These are phyloP conservation scores for Alouatta palliata DNA, from an alignment of 2,113 vertebrate species.

Conservation along the genomic window DNA sequence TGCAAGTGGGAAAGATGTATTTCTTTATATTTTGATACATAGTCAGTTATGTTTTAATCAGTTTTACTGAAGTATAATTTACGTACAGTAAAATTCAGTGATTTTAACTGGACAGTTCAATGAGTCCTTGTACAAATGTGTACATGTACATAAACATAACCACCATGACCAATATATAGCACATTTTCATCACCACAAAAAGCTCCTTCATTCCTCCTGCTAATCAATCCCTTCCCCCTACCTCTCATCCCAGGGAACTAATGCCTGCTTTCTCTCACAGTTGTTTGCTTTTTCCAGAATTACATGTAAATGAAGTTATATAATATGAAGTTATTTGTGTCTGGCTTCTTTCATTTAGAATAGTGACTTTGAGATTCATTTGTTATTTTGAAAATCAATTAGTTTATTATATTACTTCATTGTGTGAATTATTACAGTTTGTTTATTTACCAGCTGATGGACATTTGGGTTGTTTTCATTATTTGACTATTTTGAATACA, in stretches of 20 bases:
- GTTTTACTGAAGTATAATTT: background rate
- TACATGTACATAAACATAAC: background rate
- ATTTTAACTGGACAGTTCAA: slow-evolving; percentile 5
- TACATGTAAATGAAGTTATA: background rate
- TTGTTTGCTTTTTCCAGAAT: slow-evolving; percentile 15
- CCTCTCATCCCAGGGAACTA: background rate
- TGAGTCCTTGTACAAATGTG: background rate
- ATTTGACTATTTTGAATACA: slow-evolving; percentile 5
- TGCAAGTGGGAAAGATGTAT: background rate
- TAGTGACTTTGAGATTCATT: background rate
- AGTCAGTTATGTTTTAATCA: slow-evolving; percentile 16
- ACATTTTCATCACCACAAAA: background rate
- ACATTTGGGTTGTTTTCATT: background rate
- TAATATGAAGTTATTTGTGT: background rate
- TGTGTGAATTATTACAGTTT: background rate
- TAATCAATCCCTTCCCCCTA: background rate
- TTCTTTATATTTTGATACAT: background rate
- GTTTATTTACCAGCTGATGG: background rate
- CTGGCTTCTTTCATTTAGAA: background rate
- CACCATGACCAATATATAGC: background rate
- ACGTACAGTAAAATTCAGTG: background rate
- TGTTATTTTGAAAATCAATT: background rate
- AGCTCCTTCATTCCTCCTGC: background rate
- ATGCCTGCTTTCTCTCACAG: background rate
- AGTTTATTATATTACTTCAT: background rate